These are phyloP conservation scores for Porites australiensis DNA, from an alignment of 64 coral and sea anemone genomes.

Conservation along the genomic window DNA sequence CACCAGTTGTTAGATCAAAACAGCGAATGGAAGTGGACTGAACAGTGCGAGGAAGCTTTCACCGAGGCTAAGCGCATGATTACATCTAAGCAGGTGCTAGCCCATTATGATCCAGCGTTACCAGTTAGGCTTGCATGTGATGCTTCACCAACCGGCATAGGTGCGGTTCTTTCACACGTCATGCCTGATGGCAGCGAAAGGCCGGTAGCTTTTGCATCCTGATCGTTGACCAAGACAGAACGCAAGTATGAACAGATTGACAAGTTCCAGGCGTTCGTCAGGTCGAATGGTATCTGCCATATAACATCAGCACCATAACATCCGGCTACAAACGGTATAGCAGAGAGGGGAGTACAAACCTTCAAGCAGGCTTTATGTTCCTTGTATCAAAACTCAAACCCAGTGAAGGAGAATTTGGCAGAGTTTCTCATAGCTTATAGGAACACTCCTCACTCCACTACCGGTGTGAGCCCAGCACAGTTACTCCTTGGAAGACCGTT, in stretches of 20 bases:
- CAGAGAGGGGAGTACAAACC: slow-evolving; percentile 31
- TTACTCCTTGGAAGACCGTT: slow-evolving; percentile 60
- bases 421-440: slow-evolving; percentile 3
- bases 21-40: slow-evolving; percentile 43
- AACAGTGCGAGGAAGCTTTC: slow-evolving; percentile 61
- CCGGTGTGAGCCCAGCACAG: slow-evolving; percentile 72
- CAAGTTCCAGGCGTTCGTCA: slow-evolving; percentile 58
- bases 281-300: slow-evolving; percentile 56
- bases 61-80: slow-evolving; percentile 55
- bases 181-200: slow-evolving; percentile 54
- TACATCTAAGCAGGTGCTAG: slow-evolving; percentile 55
- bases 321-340: slow-evolving; percentile 46
- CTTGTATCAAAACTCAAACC: slow-evolving; percentile 22
- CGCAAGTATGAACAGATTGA: slow-evolving; percentile 39
- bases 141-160: slow-evolving; percentile 56
- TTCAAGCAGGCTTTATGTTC: slow-evolving; percentile 43
- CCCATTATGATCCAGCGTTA: slow-evolving; percentile 57
- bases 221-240: slow-evolving; percentile 45
- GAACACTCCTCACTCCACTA: slow-evolving; percentile 69
- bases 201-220: slow-evolving; percentile 43
- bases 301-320: slow-evolving; percentile 61
- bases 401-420: slow-evolving; percentile 48
- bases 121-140: slow-evolving; percentile 55
- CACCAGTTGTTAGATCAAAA: slow-evolving; percentile 46
- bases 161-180: slow-evolving; percentile 46